A percentile compares a stretch with the other conserved stretches of the same genome.
Evolutionary conservation across 2,797 vertebrate species (phyloP).

Genomic region (Calcarius lapponicus): DNA sequence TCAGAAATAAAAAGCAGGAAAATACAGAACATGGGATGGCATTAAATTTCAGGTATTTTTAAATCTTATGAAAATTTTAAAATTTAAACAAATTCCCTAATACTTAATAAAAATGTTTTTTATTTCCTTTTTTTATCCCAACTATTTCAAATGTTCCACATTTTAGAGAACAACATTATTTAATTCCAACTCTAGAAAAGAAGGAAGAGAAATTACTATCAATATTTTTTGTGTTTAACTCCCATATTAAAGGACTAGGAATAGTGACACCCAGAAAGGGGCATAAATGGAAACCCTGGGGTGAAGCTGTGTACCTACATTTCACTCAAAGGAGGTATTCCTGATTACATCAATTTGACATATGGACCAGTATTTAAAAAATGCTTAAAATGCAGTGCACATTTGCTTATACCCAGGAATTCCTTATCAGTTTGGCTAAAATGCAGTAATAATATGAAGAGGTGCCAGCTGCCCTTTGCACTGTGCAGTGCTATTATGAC

Average conservation of each 20-base stretch:
- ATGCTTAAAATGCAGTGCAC: slow-evolving; percentile 51
- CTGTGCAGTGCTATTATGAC: background rate
- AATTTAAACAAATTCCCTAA: background rate
- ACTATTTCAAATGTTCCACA: background rate
- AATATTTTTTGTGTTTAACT: background rate
- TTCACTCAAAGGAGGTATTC: background rate
- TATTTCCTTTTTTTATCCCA: background rate
- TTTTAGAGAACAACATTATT: background rate
- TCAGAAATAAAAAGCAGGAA: background rate
- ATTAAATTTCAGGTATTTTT: background rate
- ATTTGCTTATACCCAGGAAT: slow-evolving; percentile 53
- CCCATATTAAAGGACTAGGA: background rate
- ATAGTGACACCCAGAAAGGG: background rate
- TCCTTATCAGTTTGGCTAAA: slow-evolving; percentile 64
- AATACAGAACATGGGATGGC: background rate
- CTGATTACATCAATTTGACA: background rate
- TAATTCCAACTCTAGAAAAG: background rate
- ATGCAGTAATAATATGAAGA: slow-evolving; percentile 65
- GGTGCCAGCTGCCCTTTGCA: slow-evolving; percentile 38
- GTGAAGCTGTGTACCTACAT: background rate
- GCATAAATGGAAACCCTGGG: background rate
- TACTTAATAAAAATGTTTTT: background rate
- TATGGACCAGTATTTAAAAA: background rate
- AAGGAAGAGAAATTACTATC: background rate
- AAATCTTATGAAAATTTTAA: background rate